These are phyloP conservation scores for Aphidius colemani DNA, from an alignment of 2,888 invertebrate species.

Conservation along the genomic window DNA sequence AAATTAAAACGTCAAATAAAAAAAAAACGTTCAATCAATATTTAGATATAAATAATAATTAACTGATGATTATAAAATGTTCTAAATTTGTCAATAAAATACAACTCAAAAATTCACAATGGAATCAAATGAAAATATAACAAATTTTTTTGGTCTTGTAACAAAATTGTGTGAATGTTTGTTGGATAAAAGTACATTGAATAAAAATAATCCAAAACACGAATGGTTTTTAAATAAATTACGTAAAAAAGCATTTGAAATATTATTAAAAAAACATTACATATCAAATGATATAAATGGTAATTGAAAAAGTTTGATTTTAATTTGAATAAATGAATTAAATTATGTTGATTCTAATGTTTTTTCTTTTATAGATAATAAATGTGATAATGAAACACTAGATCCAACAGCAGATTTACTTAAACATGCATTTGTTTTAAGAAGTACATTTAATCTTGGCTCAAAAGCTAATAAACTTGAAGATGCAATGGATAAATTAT, in stretches of 20 bases:
- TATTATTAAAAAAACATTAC: constrained; percentile 49
- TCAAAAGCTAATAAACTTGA: constrained; percentile 47
- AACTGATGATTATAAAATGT: neutral
- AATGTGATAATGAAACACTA: constrained; percentile 18
- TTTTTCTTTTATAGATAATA: constrained; percentile 26
- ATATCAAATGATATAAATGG: constrained; percentile 27
- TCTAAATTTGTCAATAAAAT: neutral
- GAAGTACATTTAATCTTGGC: constrained; percentile 36
- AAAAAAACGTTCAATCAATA: neutral
- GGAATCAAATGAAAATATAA: constrained; percentile 36
- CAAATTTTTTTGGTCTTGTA: constrained; percentile 48
- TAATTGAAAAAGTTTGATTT: constrained; percentile 25
- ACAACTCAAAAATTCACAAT: constrained; percentile 30
- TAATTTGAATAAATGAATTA: no score
- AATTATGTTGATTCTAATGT: constrained; percentile 10
- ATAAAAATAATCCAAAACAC: constrained; percentile 30
- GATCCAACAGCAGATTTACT: constrained; percentile 52
- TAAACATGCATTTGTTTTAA: constrained; percentile 49
- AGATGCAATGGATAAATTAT: constrained; percentile 38
- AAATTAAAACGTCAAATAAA: no score
- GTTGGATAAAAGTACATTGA: constrained; percentile 34
- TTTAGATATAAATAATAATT: neutral
- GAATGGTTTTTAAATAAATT: constrained; percentile 41
- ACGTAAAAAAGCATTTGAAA: constrained; percentile 49
- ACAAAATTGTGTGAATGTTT: constrained; percentile 46